Evolutionary conservation across 1,140 invertebrate genomes (phyloP), one percentile per base, ranked within the genome.

Genomic region (Antheraea mylitta): DNA sequence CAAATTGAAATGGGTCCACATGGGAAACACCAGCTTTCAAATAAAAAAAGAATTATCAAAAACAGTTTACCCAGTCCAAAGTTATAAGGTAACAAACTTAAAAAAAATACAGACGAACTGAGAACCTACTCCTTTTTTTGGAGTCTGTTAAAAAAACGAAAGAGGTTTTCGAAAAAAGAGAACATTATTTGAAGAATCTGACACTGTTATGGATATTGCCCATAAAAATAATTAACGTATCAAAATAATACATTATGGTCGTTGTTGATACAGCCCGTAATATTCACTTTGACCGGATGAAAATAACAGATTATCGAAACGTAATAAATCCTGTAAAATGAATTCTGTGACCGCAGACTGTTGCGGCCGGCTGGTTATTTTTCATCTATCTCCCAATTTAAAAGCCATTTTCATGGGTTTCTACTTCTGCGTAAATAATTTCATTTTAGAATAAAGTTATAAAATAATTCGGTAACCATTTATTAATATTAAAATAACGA

Each of bases 231-330:
- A 19, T 36, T 61, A 36, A 36, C 36, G 13, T 22, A 30, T 13
- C 45, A 7, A 53, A 36, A 22, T 19, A 22, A 61, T 61, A 22
- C 6, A 61, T 61, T 61, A 61, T 10, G 18, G 5, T 61, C 22
- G 4, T 22, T 19, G 45, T 48, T 53, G 45, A 53, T 53, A 18
- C 8, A 60, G 53, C 72, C 72, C 70, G 68, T 72, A 70, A 75
- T 68, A 75, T 66, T 73, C 71, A 72, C 65, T 72, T 58, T 62
- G 71, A 30, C 62, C 58, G 69, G 64, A 75, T 69, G 72, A 79
- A 82, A 81, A 76, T 74, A 78, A 75, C 64, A 77, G 76, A 79
- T 83, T 80, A 85, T 82, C 78, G 79, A 77, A 80, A 80, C 80
- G 78, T 80, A 82, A 81, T 81, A 75, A 82, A 78, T 76, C 71